Percentiles rank a stretch among this genome's conserved stretches.
Evolutionary conservation across 2,888 invertebrate species (phyloP).

Genomic region (Cosmopolites sordidus): DNA sequence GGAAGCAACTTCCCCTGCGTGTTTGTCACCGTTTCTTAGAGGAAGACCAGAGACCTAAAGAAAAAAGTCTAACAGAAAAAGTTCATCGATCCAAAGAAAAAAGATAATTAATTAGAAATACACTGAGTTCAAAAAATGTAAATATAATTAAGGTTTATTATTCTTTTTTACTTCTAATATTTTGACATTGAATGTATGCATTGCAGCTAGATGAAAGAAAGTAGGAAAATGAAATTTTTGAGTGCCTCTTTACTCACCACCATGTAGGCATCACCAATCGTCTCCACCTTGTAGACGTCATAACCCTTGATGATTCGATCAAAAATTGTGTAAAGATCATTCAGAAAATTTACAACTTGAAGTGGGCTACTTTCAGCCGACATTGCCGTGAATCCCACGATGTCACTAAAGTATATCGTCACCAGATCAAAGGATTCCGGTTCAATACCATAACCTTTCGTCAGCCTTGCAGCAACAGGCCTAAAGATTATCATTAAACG

Average conservation of each 20-base stretch:
- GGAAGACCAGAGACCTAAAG: constrained; percentile 81
- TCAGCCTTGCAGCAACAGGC: constrained; percentile 82
- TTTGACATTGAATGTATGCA: too few species aligned
- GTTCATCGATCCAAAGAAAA: too few species aligned
- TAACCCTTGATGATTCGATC: constrained; percentile 95
- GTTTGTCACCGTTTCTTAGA: constrained; percentile 75
- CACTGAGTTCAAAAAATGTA: too few species aligned
- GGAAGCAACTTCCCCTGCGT: constrained; percentile 90
- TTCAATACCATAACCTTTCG: constrained; percentile 83
- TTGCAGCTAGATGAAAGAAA: too few species aligned
- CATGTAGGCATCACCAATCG: constrained; percentile 82
- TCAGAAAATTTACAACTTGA: constrained; percentile 91
- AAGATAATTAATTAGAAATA: too few species aligned
- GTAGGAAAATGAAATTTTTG: too few species aligned
- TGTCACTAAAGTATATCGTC: constrained; percentile 96
- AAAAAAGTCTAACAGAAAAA: too few species aligned
- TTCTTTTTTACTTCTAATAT: too few species aligned
- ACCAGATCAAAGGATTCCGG: constrained; percentile 91
- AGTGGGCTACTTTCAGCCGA: constrained; percentile 88
- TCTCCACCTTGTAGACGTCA: constrained; percentile 97
- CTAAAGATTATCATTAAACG: constrained; percentile 46
- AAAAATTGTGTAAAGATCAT: constrained; percentile 96
- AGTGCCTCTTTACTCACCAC: too few species aligned
- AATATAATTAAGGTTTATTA: too few species aligned
- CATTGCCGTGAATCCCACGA: constrained; percentile 94